Conservation (phyloP, 1,140 invertebrate genomes). For the Uloborus diversus region DNA sequence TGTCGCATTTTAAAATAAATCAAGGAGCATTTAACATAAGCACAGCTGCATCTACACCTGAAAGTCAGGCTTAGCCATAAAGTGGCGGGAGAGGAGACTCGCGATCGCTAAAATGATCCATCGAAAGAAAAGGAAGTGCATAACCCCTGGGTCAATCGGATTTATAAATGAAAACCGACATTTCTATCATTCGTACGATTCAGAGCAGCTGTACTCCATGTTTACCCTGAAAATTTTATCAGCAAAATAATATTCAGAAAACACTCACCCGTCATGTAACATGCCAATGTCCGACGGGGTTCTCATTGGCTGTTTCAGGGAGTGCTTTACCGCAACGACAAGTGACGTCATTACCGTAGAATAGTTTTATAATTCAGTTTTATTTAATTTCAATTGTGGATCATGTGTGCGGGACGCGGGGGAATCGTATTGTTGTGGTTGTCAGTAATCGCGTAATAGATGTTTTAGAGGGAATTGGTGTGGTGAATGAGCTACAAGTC, state of each 20-base stretch:
- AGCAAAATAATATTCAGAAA: constrained; percentile 71
- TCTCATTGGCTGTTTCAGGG: constrained; percentile 61
- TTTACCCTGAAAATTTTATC: constrained; percentile 69
- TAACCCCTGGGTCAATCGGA: constrained; percentile 8
- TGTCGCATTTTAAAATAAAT: constrained; percentile 53
- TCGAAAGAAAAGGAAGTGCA: constrained; percentile 3
- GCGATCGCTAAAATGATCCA: constrained; percentile 44
- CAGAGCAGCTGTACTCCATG: constrained; percentile 60
- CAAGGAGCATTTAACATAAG: constrained; percentile 54
- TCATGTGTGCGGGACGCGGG: not conserved
- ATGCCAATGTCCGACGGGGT: constrained; percentile 68
- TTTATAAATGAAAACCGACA: constrained; percentile 47
- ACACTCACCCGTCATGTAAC: constrained; percentile 71
- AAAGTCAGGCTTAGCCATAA: constrained; percentile 51
- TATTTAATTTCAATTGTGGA: constrained; percentile 24
- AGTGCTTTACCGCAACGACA: constrained; percentile 55
- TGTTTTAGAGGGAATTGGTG: constrained; percentile 45
- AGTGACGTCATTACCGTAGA: constrained; percentile 54
- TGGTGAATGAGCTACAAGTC: constrained; percentile 35
- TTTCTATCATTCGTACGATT: constrained; percentile 54
- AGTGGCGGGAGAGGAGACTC: constrained; percentile 45
- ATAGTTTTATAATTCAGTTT: constrained; percentile 43
- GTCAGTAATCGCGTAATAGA: constrained; percentile 33
- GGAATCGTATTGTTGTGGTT: constrained; percentile 16
- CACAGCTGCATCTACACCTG: constrained; percentile 53